Evolutionary conservation across 2,113 vertebrate genomes (phyloP), one percentile per base, ranked within the genome.

Genomic region (Cathartes aura): DNA sequence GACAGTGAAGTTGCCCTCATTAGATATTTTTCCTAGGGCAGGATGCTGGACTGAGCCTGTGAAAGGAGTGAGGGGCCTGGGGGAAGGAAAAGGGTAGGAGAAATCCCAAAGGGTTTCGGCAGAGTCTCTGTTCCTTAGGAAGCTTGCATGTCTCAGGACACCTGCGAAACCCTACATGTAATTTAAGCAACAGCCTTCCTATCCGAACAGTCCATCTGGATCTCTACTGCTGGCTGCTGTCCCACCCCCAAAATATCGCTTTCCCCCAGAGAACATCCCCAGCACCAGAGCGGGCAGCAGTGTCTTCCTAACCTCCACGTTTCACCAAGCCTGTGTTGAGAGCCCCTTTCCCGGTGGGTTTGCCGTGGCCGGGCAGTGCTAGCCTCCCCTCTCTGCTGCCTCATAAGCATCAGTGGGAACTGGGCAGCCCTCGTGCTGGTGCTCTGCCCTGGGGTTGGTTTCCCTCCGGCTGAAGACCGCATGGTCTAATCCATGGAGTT

Each of bases 311-410:
- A 43, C 14, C 30, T 5, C 45, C 13, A 6, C 0, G 0, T 81
- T 81, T 59, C 60, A 36, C 43, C 19, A 62, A 58, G 3, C 50
- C 52, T 16, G 14, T 79, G 43, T 55, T 43, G 40, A 38, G 23
- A 27, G 9, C 9, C 11, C 12, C 3, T 75, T 80, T 67, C 27
- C 55, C 5, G 1, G 6, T 11, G 75, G 48, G 27, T 42, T 82
- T 3, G 1, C 34, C 0, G 1, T 52, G 63, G 34, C 36, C 0
- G 0, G 27, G 50, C 62, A 82, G 62, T 22, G 17, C 56, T 38
- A 12, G 4, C 47, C 20, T 67, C 11, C 50, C 27, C 24, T 79
- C 55, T 10, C 82, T 62, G 42, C 64, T 67, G 64, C 70, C 50
- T 82, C 0, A 0, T 2, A 15, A 38, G 42, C 3, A 0, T 6